A percentile compares a stretch with the other conserved stretches of the same genome.
These are phyloP conservation scores for Mormyrus iriodes DNA, from an alignment of 2,113 vertebrate genomes.

Conservation along the genomic window DNA sequence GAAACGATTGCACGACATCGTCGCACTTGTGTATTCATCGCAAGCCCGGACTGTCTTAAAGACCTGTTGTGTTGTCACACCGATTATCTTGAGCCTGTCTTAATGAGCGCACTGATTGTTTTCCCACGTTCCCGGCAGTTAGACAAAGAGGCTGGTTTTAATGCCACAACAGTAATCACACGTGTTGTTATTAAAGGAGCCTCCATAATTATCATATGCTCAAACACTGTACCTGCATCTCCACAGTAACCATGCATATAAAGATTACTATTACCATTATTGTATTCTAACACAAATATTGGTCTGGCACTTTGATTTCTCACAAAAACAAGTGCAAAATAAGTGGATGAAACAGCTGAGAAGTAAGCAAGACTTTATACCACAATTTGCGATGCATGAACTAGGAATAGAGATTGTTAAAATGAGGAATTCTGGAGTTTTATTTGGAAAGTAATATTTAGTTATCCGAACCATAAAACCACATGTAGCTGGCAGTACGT, in stretches of 20 bases:
- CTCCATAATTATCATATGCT: background rate
- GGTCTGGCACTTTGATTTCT: background rate
- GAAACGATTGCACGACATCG: background rate
- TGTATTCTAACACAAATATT: background rate
- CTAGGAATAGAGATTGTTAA: background rate
- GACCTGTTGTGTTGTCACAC: background rate
- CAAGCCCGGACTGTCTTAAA: background rate
- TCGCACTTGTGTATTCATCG: background rate
- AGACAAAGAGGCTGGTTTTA: background rate
- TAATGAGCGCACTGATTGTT: background rate
- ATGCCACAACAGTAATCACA: background rate
- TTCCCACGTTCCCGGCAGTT: background rate
- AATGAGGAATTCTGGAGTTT: background rate
- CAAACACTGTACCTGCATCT: background rate
- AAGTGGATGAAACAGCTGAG: background rate
- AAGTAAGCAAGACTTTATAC: background rate
- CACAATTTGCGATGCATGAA: background rate
- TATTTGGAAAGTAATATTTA: background rate
- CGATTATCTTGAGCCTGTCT: background rate
- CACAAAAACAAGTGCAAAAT: background rate
- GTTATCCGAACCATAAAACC: background rate
- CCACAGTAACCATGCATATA: background rate
- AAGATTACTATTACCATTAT: background rate
- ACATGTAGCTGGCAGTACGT: background rate
- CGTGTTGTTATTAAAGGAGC: background rate